A percentile compares a stretch with the other conserved stretches of the same genome.
Evolutionary conservation across 2,797 vertebrate species (phyloP).

Genomic region (Naso thynnoides): DNA sequence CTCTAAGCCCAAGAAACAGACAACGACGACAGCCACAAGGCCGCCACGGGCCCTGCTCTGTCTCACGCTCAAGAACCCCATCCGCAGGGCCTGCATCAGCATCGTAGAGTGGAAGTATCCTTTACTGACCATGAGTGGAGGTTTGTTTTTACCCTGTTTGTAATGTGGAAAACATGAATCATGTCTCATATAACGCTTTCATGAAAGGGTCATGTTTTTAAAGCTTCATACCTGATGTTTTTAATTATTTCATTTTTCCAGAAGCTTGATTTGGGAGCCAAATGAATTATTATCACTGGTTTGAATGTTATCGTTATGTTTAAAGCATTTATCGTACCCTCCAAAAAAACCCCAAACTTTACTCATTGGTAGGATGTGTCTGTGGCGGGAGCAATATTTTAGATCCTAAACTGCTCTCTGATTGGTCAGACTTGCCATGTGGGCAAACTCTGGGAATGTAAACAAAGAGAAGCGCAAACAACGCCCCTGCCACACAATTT

Average conservation of each 20-base stretch:
- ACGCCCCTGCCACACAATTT: no score
- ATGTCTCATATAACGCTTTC: background rate
- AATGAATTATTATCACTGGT: no score
- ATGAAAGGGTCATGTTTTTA: background rate
- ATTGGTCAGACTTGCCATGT: no score
- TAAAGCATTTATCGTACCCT: background rate
- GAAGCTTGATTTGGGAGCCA: background rate
- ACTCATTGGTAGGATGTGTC: no score
- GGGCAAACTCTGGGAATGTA: no score
- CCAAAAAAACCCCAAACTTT: no score
- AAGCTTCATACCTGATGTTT: background rate
- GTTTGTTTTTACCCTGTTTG: background rate
- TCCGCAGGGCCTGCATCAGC: constrained; percentile 97
- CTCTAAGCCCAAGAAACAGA: constrained; percentile 97
- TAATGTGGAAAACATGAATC: background rate
- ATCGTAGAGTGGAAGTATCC: constrained; percentile 99
- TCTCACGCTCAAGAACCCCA: constrained; percentile 97
- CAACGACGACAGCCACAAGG: constrained; percentile 91
- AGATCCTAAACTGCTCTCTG: no score
- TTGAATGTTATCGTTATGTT: background rate
- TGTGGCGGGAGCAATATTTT: no score
- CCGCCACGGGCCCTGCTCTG: constrained; percentile 96
- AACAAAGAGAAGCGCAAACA: no score
- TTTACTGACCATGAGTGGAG: constrained; percentile 39
- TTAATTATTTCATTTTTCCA: constrained; percentile 3